Conservation (phyloP, 2,888 invertebrate genomes). For the Habrosyne pyritoides region DNA sequence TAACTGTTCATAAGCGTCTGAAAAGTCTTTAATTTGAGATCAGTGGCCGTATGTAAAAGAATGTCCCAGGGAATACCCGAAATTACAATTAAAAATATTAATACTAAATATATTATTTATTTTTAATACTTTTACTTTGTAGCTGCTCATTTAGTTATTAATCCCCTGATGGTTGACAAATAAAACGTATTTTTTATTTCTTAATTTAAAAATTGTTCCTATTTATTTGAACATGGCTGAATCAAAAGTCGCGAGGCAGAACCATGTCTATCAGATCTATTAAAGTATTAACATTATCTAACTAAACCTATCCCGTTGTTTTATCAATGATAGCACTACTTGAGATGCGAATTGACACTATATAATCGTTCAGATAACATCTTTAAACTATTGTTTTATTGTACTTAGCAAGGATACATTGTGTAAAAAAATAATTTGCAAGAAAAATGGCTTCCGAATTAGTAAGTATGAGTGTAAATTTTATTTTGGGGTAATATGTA, state of each 20-base stretch:
- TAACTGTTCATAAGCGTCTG: too few species aligned
- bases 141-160: too few species aligned
- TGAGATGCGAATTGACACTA: not conserved
- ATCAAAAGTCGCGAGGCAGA: not conserved
- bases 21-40: too few species aligned
- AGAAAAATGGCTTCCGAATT: constrained; percentile 2
- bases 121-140: too few species aligned
- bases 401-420: not conserved
- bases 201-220: not conserved
- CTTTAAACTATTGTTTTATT: not conserved
- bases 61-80: too few species aligned
- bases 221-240: not conserved
- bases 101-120: too few species aligned
- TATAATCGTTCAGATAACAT: constrained; percentile 1
- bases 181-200: not conserved
- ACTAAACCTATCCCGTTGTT: not conserved
- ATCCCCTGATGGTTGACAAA: too few species aligned
- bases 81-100: too few species aligned
- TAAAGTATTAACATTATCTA: constrained; percentile 1
- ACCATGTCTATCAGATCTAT: not conserved
- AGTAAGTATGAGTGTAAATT: not conserved
- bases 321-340: not conserved
- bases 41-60: too few species aligned
- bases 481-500: not conserved
- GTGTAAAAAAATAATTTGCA: not conserved